Evolutionary conservation across 2,113 vertebrate genomes (phyloP).

Genomic region (Choloepus hoffmanni): DNA sequence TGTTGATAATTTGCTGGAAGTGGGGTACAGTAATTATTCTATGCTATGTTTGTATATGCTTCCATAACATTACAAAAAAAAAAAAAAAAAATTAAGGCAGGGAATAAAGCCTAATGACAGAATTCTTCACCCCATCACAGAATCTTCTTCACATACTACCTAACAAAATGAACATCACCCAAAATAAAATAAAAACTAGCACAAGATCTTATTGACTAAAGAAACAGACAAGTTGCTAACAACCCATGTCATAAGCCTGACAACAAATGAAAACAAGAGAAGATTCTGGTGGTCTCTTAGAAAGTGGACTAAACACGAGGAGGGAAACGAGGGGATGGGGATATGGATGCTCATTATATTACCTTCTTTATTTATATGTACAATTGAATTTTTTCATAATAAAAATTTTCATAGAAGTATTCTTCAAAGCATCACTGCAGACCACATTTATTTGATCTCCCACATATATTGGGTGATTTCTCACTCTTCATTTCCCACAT

Average conservation of each 20-base stretch:
- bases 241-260: background rate
- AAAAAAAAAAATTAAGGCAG: background rate
- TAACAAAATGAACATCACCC: conserved; percentile 29
- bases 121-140: background rate
- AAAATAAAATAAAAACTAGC: conserved; percentile 42
- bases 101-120: background rate
- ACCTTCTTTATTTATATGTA: background rate
- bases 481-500: background rate
- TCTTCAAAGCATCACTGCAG: background rate
- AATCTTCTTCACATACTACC: background rate
- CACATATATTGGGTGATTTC: background rate
- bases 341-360: background rate
- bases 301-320: background rate
- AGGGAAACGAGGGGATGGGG: background rate
- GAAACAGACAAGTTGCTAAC: background rate
- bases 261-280: background rate
- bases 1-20: conserved; percentile 16
- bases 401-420: background rate
- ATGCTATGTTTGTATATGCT: background rate
- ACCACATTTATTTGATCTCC: conserved; percentile 8
- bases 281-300: background rate
- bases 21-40: background rate
- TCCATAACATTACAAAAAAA: background rate
- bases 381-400: conserved; percentile 4
- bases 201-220: conserved; percentile 23